Evolutionary conservation across 2,888 invertebrate species (phyloP), one percentile per base, ranked within the genome.

Genomic region (Ennomos quercinarius): DNA sequence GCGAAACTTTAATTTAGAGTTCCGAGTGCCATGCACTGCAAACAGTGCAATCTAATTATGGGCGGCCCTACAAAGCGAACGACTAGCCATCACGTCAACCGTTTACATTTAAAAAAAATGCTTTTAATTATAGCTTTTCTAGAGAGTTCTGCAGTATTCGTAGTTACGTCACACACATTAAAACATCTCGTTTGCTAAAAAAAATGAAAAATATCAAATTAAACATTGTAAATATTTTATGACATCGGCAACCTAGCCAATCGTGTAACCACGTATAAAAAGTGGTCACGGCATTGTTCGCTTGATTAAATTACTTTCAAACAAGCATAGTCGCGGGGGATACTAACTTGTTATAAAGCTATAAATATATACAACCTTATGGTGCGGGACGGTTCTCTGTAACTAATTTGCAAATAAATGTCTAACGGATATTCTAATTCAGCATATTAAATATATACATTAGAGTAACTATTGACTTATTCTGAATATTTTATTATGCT

Each of bases 321-420:
- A 48, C 58, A 52, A 45, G 42, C 39, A 56, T 42, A 52, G 64
- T 60, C 46, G 42, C 10, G 41, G 27, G 12, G 5, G 27, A 27
- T n/a, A 35, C 11, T 42, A 41, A 40, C 41, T 50, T 46, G 45
- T 41, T 34, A 36, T 41, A 40, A 17, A 37, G 38, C 17, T 48
- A 10, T 39, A 35, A 17, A 38, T 52, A 45, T 52, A 45, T 11
- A 46, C 8, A 12, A 35, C 8, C 8, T 37, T 39, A 48, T 42
- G 27, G 17, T 34, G 43, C 38, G 50, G 11, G 17, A 17, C 41
- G 35, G 57, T 64, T 68, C 57, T 63, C 47, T 60, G 56, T 39
- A 57, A 57, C 68, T 74, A 71, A 81, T 80, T 80, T 76, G 81
- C 84, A 79, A 83, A 80, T 78, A 70, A 71, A 78, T 74, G 67